Evolutionary conservation across 92 coral and sea anemone species (phyloP).

Genomic region (Paragorgia papillata): DNA sequence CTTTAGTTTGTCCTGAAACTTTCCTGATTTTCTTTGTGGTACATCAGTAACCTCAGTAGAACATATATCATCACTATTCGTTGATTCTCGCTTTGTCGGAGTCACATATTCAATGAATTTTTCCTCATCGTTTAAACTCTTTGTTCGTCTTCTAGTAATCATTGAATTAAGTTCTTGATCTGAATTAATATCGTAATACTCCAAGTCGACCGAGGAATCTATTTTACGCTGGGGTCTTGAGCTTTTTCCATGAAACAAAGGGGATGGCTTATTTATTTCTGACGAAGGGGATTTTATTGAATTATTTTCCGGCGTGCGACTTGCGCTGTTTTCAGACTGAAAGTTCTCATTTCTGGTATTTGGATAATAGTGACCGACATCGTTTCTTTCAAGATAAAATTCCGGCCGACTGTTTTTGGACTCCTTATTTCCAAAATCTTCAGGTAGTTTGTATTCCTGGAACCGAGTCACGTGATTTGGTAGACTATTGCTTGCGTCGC

Average conservation of each 20-base stretch:
- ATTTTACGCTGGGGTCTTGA: not conserved
- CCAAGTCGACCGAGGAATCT: not conserved
- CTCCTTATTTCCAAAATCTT: not conserved
- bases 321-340: not conserved
- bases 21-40: too few relatives aligned
- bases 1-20: not conserved
- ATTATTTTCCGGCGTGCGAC: not conserved
- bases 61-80: not conserved
- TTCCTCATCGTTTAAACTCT: constrained; percentile 16
- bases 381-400: not conserved
- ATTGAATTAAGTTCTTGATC: constrained; percentile 20
- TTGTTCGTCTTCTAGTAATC: constrained; percentile 20
- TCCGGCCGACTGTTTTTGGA: not conserved
- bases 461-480: not conserved
- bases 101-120: not conserved
- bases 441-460: constrained; percentile 28
- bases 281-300: not conserved
- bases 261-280: not conserved
- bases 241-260: not conserved
- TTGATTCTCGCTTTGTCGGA: not conserved
- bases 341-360: not conserved
- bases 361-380: not conserved
- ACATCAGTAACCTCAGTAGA: not conserved
- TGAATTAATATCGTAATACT: constrained; percentile 33
- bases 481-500: not conserved